These are phyloP conservation scores for Microctenopoma lineatum DNA, from an alignment of 2,797 vertebrate species.

Conservation along the genomic window DNA sequence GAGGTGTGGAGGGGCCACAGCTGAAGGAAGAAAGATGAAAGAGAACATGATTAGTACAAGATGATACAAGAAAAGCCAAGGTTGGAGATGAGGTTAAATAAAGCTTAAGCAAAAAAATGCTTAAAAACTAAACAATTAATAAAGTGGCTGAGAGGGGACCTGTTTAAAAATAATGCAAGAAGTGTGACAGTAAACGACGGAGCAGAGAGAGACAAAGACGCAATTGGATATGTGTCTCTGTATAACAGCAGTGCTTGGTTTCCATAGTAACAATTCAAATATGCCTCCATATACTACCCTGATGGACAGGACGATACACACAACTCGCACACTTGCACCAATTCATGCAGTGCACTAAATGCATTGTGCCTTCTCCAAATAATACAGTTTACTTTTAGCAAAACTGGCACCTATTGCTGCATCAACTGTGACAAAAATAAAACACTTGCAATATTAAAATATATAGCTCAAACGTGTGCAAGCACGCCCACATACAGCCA, in stretches of 20 bases:
- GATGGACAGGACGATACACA: constrained; percentile 74
- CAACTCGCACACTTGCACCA: constrained; percentile 34
- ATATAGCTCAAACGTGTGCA: constrained; percentile 34
- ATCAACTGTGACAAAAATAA: constrained; percentile 37
- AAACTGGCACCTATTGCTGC: constrained; percentile 18
- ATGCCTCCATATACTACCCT: constrained; percentile 71
- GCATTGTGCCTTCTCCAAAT: constrained; percentile 44
- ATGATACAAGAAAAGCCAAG: constrained; percentile 49
- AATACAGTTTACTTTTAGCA: constrained; percentile 60
- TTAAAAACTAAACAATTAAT: neutral
- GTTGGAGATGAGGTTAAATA: constrained; percentile 54
- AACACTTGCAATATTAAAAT: constrained; percentile 43
- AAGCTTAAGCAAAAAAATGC: constrained; percentile 13
- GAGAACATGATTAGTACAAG: constrained; percentile 63
- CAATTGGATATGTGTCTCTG: constrained; percentile 65
- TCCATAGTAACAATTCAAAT: constrained; percentile 87
- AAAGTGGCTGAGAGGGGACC: constrained; percentile 31
- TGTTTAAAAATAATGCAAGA: constrained; percentile 41
- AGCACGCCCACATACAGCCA: constrained; percentile 17
- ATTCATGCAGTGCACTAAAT: constrained; percentile 38
- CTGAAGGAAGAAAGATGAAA: constrained; percentile 63
- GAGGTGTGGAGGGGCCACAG: constrained; percentile 50
- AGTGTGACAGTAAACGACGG: constrained; percentile 55
- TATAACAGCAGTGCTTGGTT: constrained; percentile 80
- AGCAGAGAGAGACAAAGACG: constrained; percentile 58